These are phyloP conservation scores for Cantharis flavilabris DNA, from an alignment of 2,888 invertebrate species.

Conservation along the genomic window DNA sequence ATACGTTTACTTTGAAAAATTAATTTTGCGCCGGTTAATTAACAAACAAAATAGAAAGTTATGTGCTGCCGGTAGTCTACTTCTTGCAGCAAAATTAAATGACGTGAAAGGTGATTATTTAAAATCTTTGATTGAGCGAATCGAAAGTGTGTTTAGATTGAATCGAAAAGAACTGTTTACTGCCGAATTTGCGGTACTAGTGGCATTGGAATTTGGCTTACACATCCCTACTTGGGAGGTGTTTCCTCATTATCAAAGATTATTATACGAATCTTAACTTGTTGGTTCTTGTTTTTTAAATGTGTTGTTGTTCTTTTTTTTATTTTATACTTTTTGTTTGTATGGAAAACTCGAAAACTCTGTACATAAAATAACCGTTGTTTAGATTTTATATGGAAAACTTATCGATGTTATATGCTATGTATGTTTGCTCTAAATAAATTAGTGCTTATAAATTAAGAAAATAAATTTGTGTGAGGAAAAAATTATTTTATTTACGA, in stretches of 20 bases:
- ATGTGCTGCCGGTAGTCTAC: constrained; percentile 92
- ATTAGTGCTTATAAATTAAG: not conserved
- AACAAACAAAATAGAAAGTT: constrained; percentile 95
- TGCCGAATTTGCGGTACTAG: constrained; percentile 93
- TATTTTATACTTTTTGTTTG: not conserved
- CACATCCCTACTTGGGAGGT: constrained; percentile 91
- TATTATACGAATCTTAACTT: constrained; percentile 88
- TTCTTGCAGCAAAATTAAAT: constrained; percentile 94
- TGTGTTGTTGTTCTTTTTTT: not conserved
- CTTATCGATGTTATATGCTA: not conserved
- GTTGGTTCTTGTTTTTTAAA: not conserved
- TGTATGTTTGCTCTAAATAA: not conserved
- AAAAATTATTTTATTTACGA: no score
- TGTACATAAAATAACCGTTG: not conserved
- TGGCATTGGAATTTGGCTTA: constrained; percentile 92
- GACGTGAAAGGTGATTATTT: constrained; percentile 92
- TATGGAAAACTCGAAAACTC: not conserved
- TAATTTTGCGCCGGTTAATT: constrained; percentile 88
- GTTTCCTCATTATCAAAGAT: constrained; percentile 92
- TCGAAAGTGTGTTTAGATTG: constrained; percentile 87
- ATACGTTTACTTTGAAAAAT: constrained; percentile 97
- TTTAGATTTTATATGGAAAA: not conserved
- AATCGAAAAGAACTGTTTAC: constrained; percentile 88
- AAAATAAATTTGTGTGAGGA: not conserved
- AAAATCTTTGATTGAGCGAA: constrained; percentile 88